These are phyloP conservation scores for Macaca fascicularis DNA, from an alignment of 2,113 vertebrate genomes.

Conservation along the genomic window T2T-MFA8v1.1 NC_088380.1:132551001-132551500, in stretches of 20 bases:
- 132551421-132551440: slow-evolving; percentile 51
- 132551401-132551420: slow-evolving; percentile 43
- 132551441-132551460: slow-evolving; percentile 23
- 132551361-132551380: slow-evolving; percentile 34
- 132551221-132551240: neutral
- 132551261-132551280: neutral
- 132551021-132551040: neutral
- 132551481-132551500: slow-evolving; percentile 49
- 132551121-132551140: neutral
- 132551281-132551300: neutral
- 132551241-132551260: neutral
- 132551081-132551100: neutral
- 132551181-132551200: neutral
- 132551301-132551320: neutral
- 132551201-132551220: neutral
- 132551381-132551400: slow-evolving; percentile 25
- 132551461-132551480: slow-evolving; percentile 14
- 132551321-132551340: slow-evolving; percentile 23
- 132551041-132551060: neutral
- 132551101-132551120: neutral
- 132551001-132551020: neutral
- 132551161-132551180: neutral
- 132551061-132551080: neutral
- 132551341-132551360: neutral
- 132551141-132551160: neutral